phyloP scores from a whole-genome alignment of 2,797 vertebrate species.

The Harpagifer antarcticus region DNA sequence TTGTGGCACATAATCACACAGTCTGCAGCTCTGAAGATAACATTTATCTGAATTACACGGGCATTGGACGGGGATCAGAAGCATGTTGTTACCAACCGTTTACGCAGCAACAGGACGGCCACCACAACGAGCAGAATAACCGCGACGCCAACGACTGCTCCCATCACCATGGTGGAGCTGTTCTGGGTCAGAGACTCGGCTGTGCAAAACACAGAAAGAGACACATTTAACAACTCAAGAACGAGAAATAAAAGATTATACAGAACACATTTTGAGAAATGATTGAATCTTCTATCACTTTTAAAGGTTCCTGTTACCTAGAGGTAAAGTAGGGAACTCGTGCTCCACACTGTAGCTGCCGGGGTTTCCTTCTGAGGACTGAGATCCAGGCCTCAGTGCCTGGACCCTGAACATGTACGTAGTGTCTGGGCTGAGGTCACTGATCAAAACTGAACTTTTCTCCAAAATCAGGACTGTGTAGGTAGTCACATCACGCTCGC shows the following conservation, averaged over 20 bases:
- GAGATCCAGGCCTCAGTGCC: slow-evolving; percentile 83
- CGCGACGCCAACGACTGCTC: slow-evolving; percentile 76
- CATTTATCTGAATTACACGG: slow-evolving; percentile 65
- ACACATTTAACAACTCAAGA: slow-evolving; percentile 25
- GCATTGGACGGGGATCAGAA: slow-evolving; percentile 18
- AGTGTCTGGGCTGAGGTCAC: slow-evolving; percentile 89
- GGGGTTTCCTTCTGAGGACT: slow-evolving; percentile 77
- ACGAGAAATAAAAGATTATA: neutral
- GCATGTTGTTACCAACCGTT: slow-evolving; percentile 80
- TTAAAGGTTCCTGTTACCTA: slow-evolving; percentile 69
- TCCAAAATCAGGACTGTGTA: slow-evolving; percentile 93
- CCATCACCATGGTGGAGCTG: slow-evolving; percentile 85
- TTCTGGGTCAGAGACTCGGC: slow-evolving; percentile 80
- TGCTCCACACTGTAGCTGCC: slow-evolving; percentile 90
- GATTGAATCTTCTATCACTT: neutral
- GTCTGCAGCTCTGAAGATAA: slow-evolving; percentile 54
- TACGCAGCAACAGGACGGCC: slow-evolving; percentile 84
- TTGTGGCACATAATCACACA: slow-evolving; percentile 63
- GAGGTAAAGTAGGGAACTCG: slow-evolving; percentile 89
- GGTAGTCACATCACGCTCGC: slow-evolving; percentile 89
- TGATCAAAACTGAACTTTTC: slow-evolving; percentile 88
- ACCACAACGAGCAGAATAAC: slow-evolving; percentile 84
- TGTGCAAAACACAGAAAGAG: slow-evolving; percentile 50
- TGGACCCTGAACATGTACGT: slow-evolving; percentile 92
- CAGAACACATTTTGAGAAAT: neutral